Evolutionary conservation across 1,140 invertebrate species (phyloP), one percentile per base, ranked within the genome.

Genomic region (Dreissena polymorpha): DNA sequence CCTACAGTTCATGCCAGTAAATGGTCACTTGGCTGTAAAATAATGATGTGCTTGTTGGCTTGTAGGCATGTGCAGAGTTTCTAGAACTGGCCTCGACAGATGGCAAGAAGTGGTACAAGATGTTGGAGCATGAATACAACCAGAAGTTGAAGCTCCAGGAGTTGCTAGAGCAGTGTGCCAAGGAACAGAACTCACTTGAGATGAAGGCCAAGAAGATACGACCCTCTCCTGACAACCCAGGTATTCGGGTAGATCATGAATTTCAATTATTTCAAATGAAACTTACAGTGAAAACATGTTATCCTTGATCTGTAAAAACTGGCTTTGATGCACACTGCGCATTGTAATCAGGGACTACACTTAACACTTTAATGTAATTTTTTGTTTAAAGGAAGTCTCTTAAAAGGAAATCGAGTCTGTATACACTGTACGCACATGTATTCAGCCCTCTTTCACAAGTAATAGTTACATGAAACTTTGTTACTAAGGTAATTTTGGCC

Each of bases 121-220:
- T 98, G 91, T 93, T 99, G 70, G 96, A 98, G 85, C 96, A 99
- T 91, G 98, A 99, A 91, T 95, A 98, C 2, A 98, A 99, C 85
- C 97, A 99, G 93, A 96, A 98, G 87, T 94, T 96, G 87, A 94
- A 97, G n/a, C 94, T 99, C 64, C 98, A 99, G 93, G 98, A 99
- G 90, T 97, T 99, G 93, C 97, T 99, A 5, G 98, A 99, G 92
- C 97, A 98, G 88, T 94, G 99, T 67, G 99, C 99, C 1, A 95
- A 97, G 86, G 98, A 99, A 92, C 98, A 99, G 91, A 97, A 97
- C 39, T 96, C 97, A 85, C 94, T 99, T 76, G 98, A 99, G 91
- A 95, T 92, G 39, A 90, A 93, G 85, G 92, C 91, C 23, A 88
- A 91, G 60, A 91, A 91, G 81, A 64, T 85, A 60, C 55, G 69